A percentile compares a stretch with the other conserved stretches of the same genome.
Evolutionary conservation across 2,888 invertebrate genomes (phyloP).

Genomic region (Xanthia togata): DNA sequence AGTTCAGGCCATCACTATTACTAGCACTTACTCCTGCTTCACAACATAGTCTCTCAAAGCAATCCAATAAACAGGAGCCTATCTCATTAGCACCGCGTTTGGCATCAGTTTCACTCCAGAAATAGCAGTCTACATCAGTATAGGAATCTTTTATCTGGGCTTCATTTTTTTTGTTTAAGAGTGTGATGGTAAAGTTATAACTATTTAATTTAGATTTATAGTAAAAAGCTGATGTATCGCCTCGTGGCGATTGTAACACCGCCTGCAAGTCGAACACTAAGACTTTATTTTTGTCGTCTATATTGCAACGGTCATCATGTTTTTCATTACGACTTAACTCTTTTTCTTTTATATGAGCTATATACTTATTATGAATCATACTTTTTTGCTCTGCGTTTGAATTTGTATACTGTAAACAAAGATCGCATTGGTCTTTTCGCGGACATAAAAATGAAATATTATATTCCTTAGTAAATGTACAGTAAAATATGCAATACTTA

Average conservation of each 20-base stretch:
- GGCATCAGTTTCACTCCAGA: conserved; percentile 7
- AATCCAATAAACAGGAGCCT: no score
- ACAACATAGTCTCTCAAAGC: no score
- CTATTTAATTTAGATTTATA: conserved; percentile 13
- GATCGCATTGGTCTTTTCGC: conserved; percentile 12
- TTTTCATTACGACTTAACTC: conserved; percentile 1
- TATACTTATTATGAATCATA: neutral
- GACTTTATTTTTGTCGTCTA: conserved; percentile 9
- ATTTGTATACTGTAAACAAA: conserved; percentile 3
- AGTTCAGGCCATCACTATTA: no score
- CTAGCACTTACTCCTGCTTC: no score
- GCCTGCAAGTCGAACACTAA: conserved; percentile 8
- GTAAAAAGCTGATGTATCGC: conserved; percentile 11
- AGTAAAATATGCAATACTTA: conserved; percentile 14
- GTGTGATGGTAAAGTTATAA: no score
- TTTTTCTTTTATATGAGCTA: conserved; percentile 15
- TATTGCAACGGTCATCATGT: conserved; percentile 11
- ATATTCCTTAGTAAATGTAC: neutral
- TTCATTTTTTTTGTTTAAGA: conserved; percentile 23
- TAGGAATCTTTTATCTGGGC: conserved; percentile 7
- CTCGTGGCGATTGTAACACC: conserved; percentile 10
- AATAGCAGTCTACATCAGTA: conserved; percentile 7
- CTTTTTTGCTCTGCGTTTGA: no score
- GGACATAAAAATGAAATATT: conserved; percentile 21
- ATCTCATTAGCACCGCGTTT: no score